Evolutionary conservation across 2,888 invertebrate species (phyloP).

Genomic region (Anoplius nigerrimus): DNA sequence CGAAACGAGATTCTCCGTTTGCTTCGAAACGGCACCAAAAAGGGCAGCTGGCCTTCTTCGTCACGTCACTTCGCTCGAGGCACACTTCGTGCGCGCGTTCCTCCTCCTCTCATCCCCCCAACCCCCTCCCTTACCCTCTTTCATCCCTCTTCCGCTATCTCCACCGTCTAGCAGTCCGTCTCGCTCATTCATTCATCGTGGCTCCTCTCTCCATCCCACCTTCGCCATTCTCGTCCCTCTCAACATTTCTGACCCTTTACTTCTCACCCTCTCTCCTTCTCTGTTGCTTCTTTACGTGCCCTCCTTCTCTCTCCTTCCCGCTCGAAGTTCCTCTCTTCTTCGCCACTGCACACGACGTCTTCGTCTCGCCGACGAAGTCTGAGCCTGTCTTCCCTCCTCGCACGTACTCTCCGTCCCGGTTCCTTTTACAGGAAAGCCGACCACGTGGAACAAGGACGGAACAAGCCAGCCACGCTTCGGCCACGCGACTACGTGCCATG

Average conservation of each 20-base stretch:
- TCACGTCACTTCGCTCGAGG: slow-evolving; percentile 49
- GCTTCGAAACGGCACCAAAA: slow-evolving; percentile 7
- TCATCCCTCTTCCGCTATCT: slow-evolving; percentile 16
- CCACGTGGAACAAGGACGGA: slow-evolving; percentile 46
- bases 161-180: slow-evolving; percentile 15
- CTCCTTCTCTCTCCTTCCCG: slow-evolving; percentile 12
- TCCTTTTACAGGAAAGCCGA: slow-evolving; percentile 23
- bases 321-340: background rate
- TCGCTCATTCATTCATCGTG: slow-evolving; percentile 15
- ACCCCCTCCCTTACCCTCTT: slow-evolving; percentile 23
- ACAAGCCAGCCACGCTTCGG: slow-evolving; percentile 64
- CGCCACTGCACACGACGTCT: slow-evolving; percentile 16
- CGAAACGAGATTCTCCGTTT: slow-evolving; percentile 2
- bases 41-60: slow-evolving; percentile 3
- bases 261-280: slow-evolving; percentile 23
- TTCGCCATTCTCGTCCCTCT: slow-evolving; percentile 18
- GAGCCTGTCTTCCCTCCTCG: background rate
- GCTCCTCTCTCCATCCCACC: slow-evolving; percentile 7
- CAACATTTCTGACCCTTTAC: slow-evolving; percentile 20
- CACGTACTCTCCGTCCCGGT: slow-evolving; percentile 1
- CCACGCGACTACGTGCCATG: slow-evolving; percentile 66
- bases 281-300: background rate
- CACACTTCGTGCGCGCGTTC: slow-evolving; percentile 37
- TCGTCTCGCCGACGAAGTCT: slow-evolving; percentile 23
- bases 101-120: slow-evolving; percentile 14